Base-by-base conservation (phyloP, 2,797 vertebrate species). In the Brotula barbata region DNA sequence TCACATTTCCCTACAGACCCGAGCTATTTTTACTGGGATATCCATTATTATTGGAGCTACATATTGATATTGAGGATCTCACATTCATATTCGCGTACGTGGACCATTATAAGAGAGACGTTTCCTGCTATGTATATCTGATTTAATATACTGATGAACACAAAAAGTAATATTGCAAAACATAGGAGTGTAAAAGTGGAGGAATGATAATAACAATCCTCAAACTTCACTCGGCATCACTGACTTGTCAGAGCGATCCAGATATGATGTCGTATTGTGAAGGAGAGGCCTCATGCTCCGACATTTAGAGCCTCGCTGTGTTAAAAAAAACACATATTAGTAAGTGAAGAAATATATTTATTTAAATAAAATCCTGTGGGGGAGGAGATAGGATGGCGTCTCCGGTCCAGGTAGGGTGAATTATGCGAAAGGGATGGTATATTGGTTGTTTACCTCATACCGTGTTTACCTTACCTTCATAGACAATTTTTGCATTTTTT, bases 1-100 rank as follows among this genome's bases (percentile, higher is more conserved):
- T 42, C 21, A 34, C 54, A 69, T 75, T 75, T 63, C 71, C 64
- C 69, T 10, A 34, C 48, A 74, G 57, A 56, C 47, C 17, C 6
- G 7, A 54, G 13, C 47, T 55, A 22, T 49, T 28, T 59, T 44
- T 22, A 36, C 34, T 22, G 22, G 64, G 21, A 55, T 42, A 36
- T 12, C 64, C 28, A 46, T 68, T 64, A 70, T 49, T 25, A 53
- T 7, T 63, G 46, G 28, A 36, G 34, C 6, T 7, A 36, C 6
- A 36, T 36, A 10, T n/a, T 11, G 9, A 36, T 36, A 11, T 36
- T 10, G 9, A 10, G 7, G 9, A 3, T 5, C 34, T 3, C 34
- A 14, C 34, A 36, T 3, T 36, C 34, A 36, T 12, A 3, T 36
- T 14, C 13, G n/a, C n/a, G n/a, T n/a, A n/a, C n/a, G n/a, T n/a